Evolutionary conservation across 2,797 vertebrate species (phyloP).

Genomic region (Cottoperca gobio): DNA sequence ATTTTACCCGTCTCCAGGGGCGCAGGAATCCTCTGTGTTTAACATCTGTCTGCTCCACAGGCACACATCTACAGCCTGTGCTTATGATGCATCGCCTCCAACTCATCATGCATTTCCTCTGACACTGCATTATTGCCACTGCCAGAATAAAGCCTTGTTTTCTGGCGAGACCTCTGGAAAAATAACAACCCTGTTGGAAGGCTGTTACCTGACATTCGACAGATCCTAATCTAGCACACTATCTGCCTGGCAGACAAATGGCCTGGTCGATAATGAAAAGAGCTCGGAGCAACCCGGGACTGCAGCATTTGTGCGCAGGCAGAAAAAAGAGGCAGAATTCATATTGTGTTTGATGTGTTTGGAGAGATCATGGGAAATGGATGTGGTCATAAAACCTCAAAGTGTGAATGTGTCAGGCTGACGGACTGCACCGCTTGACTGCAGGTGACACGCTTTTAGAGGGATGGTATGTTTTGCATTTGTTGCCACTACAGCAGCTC

Average conservation of each 20-base stretch:
- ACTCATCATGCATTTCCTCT: slow-evolving; percentile 38
- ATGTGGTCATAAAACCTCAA: slow-evolving; percentile 53
- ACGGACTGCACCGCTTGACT: slow-evolving; percentile 48
- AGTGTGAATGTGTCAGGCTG: slow-evolving; percentile 56
- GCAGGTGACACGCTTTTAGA: slow-evolving; percentile 52
- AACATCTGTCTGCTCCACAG: slow-evolving; percentile 2
- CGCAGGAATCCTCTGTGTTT: background rate
- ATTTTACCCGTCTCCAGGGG: background rate
- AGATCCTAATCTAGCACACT: slow-evolving; percentile 63
- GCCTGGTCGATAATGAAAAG: slow-evolving; percentile 65
- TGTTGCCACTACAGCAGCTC: slow-evolving; percentile 10
- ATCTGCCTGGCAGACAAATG: slow-evolving; percentile 62
- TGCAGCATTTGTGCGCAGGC: slow-evolving; percentile 28
- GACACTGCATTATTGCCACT: slow-evolving; percentile 30
- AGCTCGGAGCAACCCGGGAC: slow-evolving; percentile 45
- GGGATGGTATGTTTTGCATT: slow-evolving; percentile 39
- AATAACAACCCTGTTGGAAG: slow-evolving; percentile 52
- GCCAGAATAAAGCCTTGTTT: slow-evolving; percentile 43
- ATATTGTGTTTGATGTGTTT: slow-evolving; percentile 67
- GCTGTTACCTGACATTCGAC: slow-evolving; percentile 65
- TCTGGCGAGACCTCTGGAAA: slow-evolving; percentile 32
- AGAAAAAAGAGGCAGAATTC: slow-evolving; percentile 34
- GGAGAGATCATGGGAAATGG: slow-evolving; percentile 54
- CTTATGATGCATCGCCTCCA: slow-evolving; percentile 33
- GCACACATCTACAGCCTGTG: slow-evolving; percentile 10